A percentile compares a stretch with the other conserved stretches of the same genome.
Evolutionary conservation across 1,140 invertebrate species (phyloP).

Genomic region (Pollicipes pollicipes): DNA sequence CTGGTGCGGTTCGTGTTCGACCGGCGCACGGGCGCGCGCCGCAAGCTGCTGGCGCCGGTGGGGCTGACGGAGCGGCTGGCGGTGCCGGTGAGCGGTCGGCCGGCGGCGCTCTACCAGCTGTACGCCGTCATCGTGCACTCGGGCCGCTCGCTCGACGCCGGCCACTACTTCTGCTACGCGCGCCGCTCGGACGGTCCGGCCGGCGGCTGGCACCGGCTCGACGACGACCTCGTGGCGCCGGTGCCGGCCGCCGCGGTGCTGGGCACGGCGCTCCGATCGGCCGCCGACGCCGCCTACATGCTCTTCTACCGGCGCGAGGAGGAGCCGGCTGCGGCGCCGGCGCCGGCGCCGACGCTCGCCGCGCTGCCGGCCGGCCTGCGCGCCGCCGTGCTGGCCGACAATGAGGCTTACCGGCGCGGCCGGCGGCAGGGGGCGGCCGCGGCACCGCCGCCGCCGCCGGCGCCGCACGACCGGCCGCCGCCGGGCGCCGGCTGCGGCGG

Average conservation of each 20-base stretch:
- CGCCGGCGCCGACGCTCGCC: slow-evolving; percentile 10
- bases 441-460: not conserved
- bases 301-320: slow-evolving; percentile 43
- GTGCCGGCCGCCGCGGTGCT: slow-evolving; percentile 22
- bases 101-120: slow-evolving; percentile 37
- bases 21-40: slow-evolving; percentile 21
- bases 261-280: not conserved
- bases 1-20: slow-evolving; percentile 64
- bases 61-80: not conserved
- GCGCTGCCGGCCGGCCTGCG: slow-evolving; percentile 28
- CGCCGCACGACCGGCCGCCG: not conserved
- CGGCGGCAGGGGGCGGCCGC: not conserved
- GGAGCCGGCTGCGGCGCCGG: slow-evolving; percentile 23
- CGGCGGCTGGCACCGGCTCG: slow-evolving; percentile 43
- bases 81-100: not conserved
- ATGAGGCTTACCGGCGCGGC: slow-evolving; percentile 24
- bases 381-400: slow-evolving; percentile 30
- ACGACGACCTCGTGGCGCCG: slow-evolving; percentile 54
- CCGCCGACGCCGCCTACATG: slow-evolving; percentile 53
- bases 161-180: slow-evolving; percentile 67
- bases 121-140: slow-evolving; percentile 65
- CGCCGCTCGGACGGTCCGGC: slow-evolving; percentile 25
- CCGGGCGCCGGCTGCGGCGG: not conserved
- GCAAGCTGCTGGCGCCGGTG: slow-evolving; percentile 5
- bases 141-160: slow-evolving; percentile 57